phyloP scores from a whole-genome alignment of 1,140 invertebrate species.

The Atopsyche davidsoni region DNA sequence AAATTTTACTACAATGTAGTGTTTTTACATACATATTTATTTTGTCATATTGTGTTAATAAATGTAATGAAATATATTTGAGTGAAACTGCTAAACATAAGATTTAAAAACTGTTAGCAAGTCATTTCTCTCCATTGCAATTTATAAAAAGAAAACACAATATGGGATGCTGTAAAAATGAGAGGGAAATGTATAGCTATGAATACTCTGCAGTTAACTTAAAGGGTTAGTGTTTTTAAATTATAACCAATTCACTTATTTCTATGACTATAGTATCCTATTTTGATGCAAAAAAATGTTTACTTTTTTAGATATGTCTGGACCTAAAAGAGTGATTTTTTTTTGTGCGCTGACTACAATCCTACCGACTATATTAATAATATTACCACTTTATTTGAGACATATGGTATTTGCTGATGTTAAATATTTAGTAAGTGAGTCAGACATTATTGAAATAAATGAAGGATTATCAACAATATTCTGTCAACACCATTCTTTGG shows the following conservation, averaged over 20 bases:
- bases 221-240: slow-evolving; percentile 21
- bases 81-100: no score
- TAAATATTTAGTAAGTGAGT: slow-evolving; percentile 68
- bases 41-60: slow-evolving; percentile 4
- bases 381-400: slow-evolving; percentile 67
- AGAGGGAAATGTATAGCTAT: no score
- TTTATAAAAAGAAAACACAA: slow-evolving; percentile 5
- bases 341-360: slow-evolving; percentile 69
- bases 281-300: slow-evolving; percentile 25
- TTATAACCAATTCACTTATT: background rate
- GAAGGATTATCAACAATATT: slow-evolving; percentile 73
- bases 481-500: slow-evolving; percentile 68
- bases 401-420: slow-evolving; percentile 68
- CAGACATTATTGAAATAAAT: slow-evolving; percentile 71
- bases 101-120: no score
- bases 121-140: no score
- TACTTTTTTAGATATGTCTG: slow-evolving; percentile 64
- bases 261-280: slow-evolving; percentile 5
- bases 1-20: no score
- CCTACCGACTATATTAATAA: slow-evolving; percentile 63
- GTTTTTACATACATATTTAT: slow-evolving; percentile 7
- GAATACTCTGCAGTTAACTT: slow-evolving; percentile 35
- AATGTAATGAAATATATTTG: no score
- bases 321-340: slow-evolving; percentile 62
- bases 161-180: no score